Evolutionary conservation across 2,113 vertebrate species (phyloP).

Genomic region (Phyllostomus hastatus): DNA sequence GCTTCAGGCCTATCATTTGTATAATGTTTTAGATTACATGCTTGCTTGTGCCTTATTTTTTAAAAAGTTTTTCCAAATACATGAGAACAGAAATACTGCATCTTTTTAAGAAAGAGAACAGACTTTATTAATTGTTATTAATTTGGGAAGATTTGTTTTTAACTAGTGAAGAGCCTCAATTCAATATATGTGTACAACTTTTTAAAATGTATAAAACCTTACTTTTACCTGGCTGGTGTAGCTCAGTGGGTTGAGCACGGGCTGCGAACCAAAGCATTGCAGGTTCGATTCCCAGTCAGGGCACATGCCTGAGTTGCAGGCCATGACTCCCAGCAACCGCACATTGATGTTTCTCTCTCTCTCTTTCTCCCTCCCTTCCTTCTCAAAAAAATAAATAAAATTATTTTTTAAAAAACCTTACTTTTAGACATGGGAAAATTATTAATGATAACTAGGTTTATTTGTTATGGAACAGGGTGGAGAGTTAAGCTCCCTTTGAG

Average conservation of each 20-base stretch:
- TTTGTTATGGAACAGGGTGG: not conserved
- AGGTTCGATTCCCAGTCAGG: too few relatives aligned
- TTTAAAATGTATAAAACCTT: not conserved
- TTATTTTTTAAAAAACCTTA: not conserved
- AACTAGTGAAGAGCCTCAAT: not conserved
- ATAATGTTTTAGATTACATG: not conserved
- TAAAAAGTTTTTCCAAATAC: not conserved
- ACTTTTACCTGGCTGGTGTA: not conserved
- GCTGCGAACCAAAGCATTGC: too few relatives aligned
- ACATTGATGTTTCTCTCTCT: too few relatives aligned
- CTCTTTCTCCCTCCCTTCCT: too few relatives aligned
- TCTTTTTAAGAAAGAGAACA: not conserved
- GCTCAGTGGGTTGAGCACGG: too few relatives aligned
- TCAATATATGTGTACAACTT: not conserved
- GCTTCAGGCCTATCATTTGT: not conserved
- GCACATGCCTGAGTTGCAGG: too few relatives aligned
- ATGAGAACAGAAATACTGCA: not conserved
- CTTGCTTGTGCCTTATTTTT: not conserved
- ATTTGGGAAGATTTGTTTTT: not conserved
- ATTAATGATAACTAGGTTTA: not conserved
- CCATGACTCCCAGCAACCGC: too few relatives aligned
- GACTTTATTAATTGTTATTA: not conserved
- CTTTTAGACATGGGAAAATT: not conserved
- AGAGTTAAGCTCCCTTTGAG: not conserved
- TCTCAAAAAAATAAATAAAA: too few relatives aligned